Base-by-base conservation (phyloP, 2,888 invertebrate genomes). In the Patella ulyssiponensis region DNA sequence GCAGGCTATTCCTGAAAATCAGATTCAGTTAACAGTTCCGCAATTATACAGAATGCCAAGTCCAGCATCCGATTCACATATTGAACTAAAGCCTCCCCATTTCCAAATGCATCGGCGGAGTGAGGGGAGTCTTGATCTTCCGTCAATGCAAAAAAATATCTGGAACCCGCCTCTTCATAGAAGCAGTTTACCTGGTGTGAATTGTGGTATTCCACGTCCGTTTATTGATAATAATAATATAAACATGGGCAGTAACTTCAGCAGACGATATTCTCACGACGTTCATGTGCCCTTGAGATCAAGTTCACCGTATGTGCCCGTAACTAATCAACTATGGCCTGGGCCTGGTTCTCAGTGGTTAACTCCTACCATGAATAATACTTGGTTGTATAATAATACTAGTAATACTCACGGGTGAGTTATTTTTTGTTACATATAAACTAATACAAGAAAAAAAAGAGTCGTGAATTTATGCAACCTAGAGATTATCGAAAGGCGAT, bases 91-190 rank as follows among this genome's bases (percentile, higher is more conserved):
- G 71, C 73, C 54, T 7, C 77, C 78, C 12, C 78, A 79, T 20
- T 74, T 70, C 20, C 84, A 86, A 78, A 78, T 82, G n/a, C 88
- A 88, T 79, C 80, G 88, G 44, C 80, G 85, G 70, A 88, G 88
- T 17, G 89, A 89, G 69, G 88, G 89, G 9, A 86, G 87, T 33
- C 80, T 89, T 17, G 88, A 89, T 79, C 80, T 88, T 69, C 83
- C 86, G 17, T 84, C 86, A 15, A 77, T 82, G 54, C 85, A 87
- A 5, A 83, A 82, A 44, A 86, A 85, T 74, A 85, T 87, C 3
- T 87, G 87, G 86, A 78, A 79, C 52, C 78, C 75, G 44, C 77
- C 79, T 15, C 83, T 79, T 27, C 83, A 88, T 76, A 82, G 87
- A n/a, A 83, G 88, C 73, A 88, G 86, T 80, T 83, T 88, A 53